Evolutionary conservation across 2,113 vertebrate species (phyloP), one percentile per base, ranked within the genome.

Genomic region (Fulica atra): DNA sequence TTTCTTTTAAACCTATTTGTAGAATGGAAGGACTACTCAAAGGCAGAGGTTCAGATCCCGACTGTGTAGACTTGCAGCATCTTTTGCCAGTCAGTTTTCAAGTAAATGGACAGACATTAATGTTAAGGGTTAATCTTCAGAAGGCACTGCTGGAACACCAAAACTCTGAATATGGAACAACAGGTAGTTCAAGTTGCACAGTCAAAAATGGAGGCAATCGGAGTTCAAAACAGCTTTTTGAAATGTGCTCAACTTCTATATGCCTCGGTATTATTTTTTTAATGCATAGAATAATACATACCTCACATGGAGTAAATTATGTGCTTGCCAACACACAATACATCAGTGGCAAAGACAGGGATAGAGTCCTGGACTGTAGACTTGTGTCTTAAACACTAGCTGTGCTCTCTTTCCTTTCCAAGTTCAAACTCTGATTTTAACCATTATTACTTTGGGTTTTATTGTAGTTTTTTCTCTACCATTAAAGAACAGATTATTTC

Each of bases 281-380:
- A 74, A 46, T 78, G 46, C 61, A 50, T 36, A 56, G 79, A 92
- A 80, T 72, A 93, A 92, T 73, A 82, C 60, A 70, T 86, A 74
- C 50, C 21, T 81, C 88, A 74, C 33, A 68, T 48, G 56, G 86
- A 94, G 93, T 50, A 92, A 95, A 93, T 92, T 83, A 90, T 10
- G n/a, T 60, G 31, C 64, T 92, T 95, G 61, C 42, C 80, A 74
- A 60, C 21, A 70, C 46, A 93, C 40, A 96, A 86, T 89, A 46
- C 25, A 8, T 81, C 48, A 83, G 24, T 56, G 38, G 29, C 24
- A 86, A 93, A 96, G 51, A 80, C 4, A 5, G 46, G 63, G 57
- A 71, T 66, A 88, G 73, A 94, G 66, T 80, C 28, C 24, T 61
- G 68, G 60, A 38, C 69, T 94, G 38, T 59, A n/a, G 14, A 56